A percentile compares a stretch with the other conserved stretches of the same genome.
Conservation (phyloP, 2,797 vertebrate genomes). For the Pipistrellus pygmaeus region DNA sequence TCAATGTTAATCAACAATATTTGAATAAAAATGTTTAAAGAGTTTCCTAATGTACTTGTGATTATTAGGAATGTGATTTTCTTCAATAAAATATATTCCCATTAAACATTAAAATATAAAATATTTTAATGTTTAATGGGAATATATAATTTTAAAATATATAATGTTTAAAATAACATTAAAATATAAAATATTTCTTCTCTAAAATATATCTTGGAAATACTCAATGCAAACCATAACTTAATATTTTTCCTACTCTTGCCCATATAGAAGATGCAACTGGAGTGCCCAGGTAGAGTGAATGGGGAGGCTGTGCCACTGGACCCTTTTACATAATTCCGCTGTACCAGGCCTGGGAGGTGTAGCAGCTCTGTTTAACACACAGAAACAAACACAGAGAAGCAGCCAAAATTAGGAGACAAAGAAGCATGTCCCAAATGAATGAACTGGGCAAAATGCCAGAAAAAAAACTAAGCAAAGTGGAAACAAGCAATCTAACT, state of each 20-base stretch:
- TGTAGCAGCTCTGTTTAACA: not conserved
- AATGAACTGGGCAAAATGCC: not conserved
- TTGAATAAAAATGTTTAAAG: not conserved
- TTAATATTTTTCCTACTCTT: not conserved
- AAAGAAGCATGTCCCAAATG: not conserved
- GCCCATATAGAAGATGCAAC: not conserved
- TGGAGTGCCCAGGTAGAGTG: not conserved
- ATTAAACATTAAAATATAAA: slow-evolving; percentile 6
- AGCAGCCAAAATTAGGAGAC: not conserved
- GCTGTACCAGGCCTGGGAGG: not conserved
- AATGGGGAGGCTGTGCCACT: not conserved
- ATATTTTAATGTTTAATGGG: too few species aligned
- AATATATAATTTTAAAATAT: too few species aligned
- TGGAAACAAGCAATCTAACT: not conserved
- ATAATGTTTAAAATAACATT: too few species aligned
- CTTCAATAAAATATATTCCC: not conserved
- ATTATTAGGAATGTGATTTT: slow-evolving; percentile 26
- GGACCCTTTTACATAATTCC: not conserved
- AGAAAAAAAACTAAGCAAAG: not conserved
- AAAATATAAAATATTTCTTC: not conserved
- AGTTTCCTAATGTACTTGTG: not conserved
- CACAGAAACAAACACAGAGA: not conserved
- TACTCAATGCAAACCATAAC: not conserved
- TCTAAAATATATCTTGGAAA: not conserved
- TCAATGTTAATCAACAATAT: not conserved